Evolutionary conservation across 2,888 invertebrate genomes (phyloP).

Genomic region (Pardosa pseudoannulata): DNA sequence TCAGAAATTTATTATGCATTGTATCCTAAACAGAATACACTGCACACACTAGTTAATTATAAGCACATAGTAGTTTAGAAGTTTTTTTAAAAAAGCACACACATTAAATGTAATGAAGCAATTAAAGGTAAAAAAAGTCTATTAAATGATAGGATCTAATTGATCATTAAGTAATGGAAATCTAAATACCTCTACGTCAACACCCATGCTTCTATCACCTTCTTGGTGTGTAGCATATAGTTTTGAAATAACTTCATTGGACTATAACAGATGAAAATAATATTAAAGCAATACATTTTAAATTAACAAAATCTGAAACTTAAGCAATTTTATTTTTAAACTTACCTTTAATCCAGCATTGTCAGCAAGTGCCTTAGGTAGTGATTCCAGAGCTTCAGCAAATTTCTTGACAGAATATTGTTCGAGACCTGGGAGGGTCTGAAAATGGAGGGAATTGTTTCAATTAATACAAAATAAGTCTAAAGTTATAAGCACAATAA

Average conservation of each 20-base stretch:
- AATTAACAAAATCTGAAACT: neutral
- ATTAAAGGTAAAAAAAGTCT: too few species aligned
- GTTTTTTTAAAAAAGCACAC: too few species aligned
- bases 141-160: too few species aligned
- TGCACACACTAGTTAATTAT: too few species aligned
- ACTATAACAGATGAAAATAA: conserved; percentile 76
- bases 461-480: too few species aligned
- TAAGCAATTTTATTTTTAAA: neutral
- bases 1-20: too few species aligned
- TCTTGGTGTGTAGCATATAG: conserved; percentile 95
- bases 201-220: conserved; percentile 88
- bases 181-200: conserved; percentile 92
- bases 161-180: too few species aligned
- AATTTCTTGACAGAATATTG: conserved; percentile 98
- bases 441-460: too few species aligned
- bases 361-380: conserved; percentile 94
- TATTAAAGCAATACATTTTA: neutral
- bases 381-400: conserved; percentile 87
- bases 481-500: too few species aligned
- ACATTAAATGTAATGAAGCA: neutral
- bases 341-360: conserved; percentile 90
- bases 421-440: conserved; percentile 92
- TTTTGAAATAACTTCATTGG: conserved; percentile 90
- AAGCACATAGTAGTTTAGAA: too few species aligned
- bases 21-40: too few species aligned